phyloP scores from a whole-genome alignment of 2,797 vertebrate genomes.

The Pseudochaenichthys georgianus region DNA sequence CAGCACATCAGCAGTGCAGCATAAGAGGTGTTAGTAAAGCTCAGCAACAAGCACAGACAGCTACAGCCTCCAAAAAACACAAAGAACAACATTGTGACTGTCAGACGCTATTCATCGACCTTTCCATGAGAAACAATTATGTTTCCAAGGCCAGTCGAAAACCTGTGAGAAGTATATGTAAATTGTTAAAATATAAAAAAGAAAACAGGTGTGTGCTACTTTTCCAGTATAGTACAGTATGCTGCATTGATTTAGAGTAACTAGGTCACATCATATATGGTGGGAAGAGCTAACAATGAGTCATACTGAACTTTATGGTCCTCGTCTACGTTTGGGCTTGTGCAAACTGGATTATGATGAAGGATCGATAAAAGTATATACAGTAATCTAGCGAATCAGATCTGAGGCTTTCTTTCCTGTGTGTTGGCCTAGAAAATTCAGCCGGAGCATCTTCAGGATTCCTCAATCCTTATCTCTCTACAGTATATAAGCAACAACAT shows the following conservation, averaged over 20 bases:
- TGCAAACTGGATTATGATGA: slow-evolving; percentile 46
- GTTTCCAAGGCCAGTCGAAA: slow-evolving; percentile 23
- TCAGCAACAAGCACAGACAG: slow-evolving; percentile 60
- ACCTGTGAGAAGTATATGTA: slow-evolving; percentile 29
- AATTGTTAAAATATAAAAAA: too few relatives aligned
- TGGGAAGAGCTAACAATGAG: slow-evolving; percentile 49
- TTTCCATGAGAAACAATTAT: slow-evolving; percentile 15
- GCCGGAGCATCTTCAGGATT: background rate
- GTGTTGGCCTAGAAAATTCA: slow-evolving; percentile 22
- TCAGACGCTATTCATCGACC: slow-evolving; percentile 2
- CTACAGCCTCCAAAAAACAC: slow-evolving; percentile 45
- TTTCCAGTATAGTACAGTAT: too few relatives aligned
- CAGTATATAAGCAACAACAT: background rate
- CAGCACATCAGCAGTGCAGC: slow-evolving; percentile 37
- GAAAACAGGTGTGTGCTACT: too few relatives aligned
- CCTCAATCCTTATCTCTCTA: background rate
- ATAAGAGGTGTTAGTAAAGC: slow-evolving; percentile 23
- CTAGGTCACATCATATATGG: background rate
- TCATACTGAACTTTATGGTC: slow-evolving; percentile 52
- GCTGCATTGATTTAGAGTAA: too few relatives aligned
- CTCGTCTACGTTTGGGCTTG: slow-evolving; percentile 49
- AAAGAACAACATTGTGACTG: slow-evolving; percentile 35
- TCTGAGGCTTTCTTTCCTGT: slow-evolving; percentile 31
- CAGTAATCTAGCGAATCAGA: slow-evolving; percentile 36
- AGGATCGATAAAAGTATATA: slow-evolving; percentile 57